Base-by-base conservation (phyloP, 1,140 invertebrate species). In the Ctenoplectra terminalis region DNA sequence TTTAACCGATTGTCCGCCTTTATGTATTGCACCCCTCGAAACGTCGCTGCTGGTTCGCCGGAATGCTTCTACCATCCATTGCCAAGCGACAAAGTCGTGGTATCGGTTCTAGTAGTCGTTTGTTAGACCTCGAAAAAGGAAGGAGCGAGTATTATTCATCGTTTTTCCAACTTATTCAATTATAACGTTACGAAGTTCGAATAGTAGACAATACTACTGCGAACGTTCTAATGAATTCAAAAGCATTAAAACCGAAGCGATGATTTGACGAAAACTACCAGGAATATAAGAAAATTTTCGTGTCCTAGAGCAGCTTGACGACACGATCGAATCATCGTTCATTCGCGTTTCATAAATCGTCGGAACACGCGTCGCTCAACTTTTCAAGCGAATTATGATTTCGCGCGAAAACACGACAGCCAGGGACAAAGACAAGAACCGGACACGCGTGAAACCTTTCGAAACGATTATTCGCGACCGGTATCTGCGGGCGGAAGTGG, bases 1-100 rank as follows among this genome's bases (percentile, higher is more conserved):
- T 89, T 90, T 90, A 90, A 90, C 4, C 85, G 89, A 90, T 87
- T 90, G 81, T 87, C 85, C 74, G 84, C 75, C 73, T 82, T 86
- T 86, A 82, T 86, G 78, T 85, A 86, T 85, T 63, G 79, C 84
- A 64, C 74, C 80, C 67, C 63, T 64, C 50, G 80, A 86, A 86
- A 86, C 82, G 79, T 86, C 84, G 85, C 85, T 64, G 78, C 67
- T 37, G 58, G 54, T 73, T n/a, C 54, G 29, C 46, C 6, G 6
- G 7, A n/a, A 31, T 56, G 58, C 56, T 63, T 37, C 64, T 8
- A 54, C 74, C 15, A 52, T 40, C 40, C 6, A 46, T 20, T 7
- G 54, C 8, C 17, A 1, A 23, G 52, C 61, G 29, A 58, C 75
- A 43, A 69, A n/a, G 63, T 52, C 34, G 20, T 23, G 8, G 3